These are phyloP conservation scores for Tenthredo mesomela DNA, from an alignment of 2,888 invertebrate species.

Conservation along the genomic window DNA sequence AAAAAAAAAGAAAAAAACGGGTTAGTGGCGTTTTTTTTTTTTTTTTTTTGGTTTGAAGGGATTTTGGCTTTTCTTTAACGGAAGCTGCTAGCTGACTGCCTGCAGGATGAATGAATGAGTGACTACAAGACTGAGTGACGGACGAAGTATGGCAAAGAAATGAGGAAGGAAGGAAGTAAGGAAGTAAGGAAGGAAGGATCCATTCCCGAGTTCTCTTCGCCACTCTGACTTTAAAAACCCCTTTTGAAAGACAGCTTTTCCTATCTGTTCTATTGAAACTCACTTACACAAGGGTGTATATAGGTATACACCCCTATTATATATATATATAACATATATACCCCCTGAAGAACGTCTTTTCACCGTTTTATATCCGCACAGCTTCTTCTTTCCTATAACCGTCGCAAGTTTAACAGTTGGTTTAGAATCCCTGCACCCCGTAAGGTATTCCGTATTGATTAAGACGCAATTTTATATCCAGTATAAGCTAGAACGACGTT, in stretches of 20 bases:
- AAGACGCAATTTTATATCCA: not conserved
- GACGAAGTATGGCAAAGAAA: not conserved
- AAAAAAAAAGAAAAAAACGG: not conserved
- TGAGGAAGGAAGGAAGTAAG: not conserved
- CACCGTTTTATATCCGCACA: not conserved
- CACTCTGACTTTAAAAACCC: slow-evolving; percentile 4
- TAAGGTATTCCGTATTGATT: not conserved
- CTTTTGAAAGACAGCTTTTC: slow-evolving; percentile 44
- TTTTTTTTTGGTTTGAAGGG: not conserved
- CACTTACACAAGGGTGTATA: not conserved
- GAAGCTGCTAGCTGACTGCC: not conserved
- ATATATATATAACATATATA: not conserved
- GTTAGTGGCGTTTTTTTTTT: not conserved
- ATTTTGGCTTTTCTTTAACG: not conserved
- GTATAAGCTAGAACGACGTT: not conserved
- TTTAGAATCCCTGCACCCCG: not conserved
- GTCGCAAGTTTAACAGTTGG: not conserved
- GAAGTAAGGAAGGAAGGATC: not conserved
- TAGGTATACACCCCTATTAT: not conserved
- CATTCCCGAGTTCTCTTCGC: slow-evolving; percentile 7
- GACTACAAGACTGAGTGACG: not conserved
- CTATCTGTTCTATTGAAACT: slow-evolving; percentile 41
- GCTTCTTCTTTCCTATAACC: not conserved
- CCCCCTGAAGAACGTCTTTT: not conserved
- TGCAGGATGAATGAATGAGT: not conserved